Conservation (phyloP, 2,888 invertebrate genomes). For the Athalia circularis region DNA sequence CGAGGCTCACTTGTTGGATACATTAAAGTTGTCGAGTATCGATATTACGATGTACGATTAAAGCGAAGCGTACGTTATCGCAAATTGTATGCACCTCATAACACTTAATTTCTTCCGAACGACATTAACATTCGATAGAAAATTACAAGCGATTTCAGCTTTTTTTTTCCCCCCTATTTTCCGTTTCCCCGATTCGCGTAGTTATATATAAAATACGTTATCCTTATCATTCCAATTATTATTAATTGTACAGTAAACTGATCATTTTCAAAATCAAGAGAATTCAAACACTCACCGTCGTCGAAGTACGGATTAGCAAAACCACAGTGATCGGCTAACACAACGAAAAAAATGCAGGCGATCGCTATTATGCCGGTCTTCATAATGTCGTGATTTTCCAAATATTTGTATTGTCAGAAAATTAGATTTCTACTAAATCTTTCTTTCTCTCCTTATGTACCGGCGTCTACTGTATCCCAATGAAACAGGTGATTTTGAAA, state of each 20-base stretch:
- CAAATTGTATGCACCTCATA: too few species aligned
- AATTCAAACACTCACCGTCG: conserved; percentile 65
- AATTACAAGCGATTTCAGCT: too few species aligned
- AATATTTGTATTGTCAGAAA: not conserved
- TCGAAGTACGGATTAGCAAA: conserved; percentile 67
- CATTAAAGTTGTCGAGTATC: too few species aligned
- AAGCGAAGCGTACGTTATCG: too few species aligned
- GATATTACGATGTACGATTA: too few species aligned
- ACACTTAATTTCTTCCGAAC: too few species aligned
- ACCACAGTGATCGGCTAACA: conserved; percentile 58
- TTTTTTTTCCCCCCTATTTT: not conserved
- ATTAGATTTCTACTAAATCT: not conserved
- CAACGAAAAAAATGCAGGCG: conserved; percentile 58
- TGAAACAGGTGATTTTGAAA: too few species aligned
- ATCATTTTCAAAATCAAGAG: not conserved
- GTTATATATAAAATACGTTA: too few species aligned
- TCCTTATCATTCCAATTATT: too few species aligned
- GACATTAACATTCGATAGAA: too few species aligned
- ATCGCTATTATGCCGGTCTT: conserved; percentile 65
- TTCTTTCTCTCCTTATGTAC: not conserved
- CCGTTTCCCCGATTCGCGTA: not conserved
- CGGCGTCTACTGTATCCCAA: too few species aligned
- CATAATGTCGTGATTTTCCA: conserved; percentile 50
- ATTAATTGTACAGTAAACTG: not conserved
- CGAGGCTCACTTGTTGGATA: too few species aligned